phyloP scores from a whole-genome alignment of 2,797 vertebrate genomes.

The Yasuhikotakia modesta region DNA sequence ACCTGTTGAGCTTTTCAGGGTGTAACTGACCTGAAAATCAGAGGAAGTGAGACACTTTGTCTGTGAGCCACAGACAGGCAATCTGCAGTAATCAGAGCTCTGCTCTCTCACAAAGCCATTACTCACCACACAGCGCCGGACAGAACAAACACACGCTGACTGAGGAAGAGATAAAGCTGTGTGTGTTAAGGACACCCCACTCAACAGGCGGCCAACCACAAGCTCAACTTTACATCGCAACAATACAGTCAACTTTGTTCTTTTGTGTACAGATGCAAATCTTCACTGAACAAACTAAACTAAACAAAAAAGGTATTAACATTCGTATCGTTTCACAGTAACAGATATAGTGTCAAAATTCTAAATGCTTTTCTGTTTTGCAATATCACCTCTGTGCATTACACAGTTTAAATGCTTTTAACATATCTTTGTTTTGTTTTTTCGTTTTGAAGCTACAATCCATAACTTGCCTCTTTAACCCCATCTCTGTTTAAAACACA shows the following conservation, averaged over 20 bases:
- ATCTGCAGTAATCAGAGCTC: constrained; percentile 31
- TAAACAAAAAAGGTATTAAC: no score
- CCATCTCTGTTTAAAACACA: no score
- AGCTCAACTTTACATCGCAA: neutral
- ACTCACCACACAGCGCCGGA: constrained; percentile 19
- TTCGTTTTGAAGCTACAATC: no score
- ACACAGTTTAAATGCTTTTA: no score
- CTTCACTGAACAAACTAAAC: no score
- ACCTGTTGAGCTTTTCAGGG: constrained; percentile 69
- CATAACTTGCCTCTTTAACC: no score
- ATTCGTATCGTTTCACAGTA: no score
- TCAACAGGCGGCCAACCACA: constrained; percentile 20
- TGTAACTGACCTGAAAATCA: constrained; percentile 8
- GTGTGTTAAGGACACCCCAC: constrained; percentile 11
- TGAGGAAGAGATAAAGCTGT: constrained; percentile 11
- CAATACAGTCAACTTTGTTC: neutral
- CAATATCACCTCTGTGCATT: no score
- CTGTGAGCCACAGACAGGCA: constrained; percentile 10
- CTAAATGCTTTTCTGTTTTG: no score
- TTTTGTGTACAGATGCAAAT: neutral
- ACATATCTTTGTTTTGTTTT: no score
- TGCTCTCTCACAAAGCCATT: constrained; percentile 33
- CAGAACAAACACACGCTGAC: constrained; percentile 25
- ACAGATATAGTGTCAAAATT: no score
- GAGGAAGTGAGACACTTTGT: neutral